Percentiles rank a stretch among this genome's conserved stretches.
phyloP scores from a whole-genome alignment of 64 coral and sea anemone species.

The Hydrozoanthus tunicans region DNA sequence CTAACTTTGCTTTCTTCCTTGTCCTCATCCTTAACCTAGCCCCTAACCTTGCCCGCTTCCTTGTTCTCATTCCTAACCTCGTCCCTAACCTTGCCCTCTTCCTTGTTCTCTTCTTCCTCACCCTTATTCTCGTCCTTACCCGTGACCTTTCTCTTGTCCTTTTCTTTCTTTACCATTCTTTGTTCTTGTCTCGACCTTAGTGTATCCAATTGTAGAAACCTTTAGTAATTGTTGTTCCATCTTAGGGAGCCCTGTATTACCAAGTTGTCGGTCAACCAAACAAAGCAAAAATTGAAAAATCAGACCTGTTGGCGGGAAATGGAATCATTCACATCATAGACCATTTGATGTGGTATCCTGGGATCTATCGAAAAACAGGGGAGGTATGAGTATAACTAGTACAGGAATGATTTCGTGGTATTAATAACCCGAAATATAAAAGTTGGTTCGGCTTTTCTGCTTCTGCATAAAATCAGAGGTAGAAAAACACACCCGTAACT shows the following conservation, averaged over 20 bases:
- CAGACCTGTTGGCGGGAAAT: constrained; percentile 84
- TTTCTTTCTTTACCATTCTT: too few relatives aligned
- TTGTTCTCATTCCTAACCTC: background rate
- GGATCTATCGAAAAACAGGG: constrained; percentile 45
- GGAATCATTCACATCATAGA: constrained; percentile 86
- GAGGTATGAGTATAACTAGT: constrained; percentile 29
- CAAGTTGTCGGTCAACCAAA: constrained; percentile 43
- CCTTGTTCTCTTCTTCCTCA: background rate
- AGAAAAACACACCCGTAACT: too few relatives aligned
- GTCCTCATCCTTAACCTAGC: background rate
- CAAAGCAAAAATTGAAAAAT: constrained; percentile 65
- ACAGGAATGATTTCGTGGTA: too few relatives aligned
- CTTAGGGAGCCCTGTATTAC: constrained; percentile 66
- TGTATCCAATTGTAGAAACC: background rate
- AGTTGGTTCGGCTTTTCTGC: too few relatives aligned
- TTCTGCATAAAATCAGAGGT: too few relatives aligned
- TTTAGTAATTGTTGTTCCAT: background rate
- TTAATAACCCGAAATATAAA: too few relatives aligned
- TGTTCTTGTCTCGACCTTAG: too few relatives aligned
- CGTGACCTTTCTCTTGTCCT: too few relatives aligned
- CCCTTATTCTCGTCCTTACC: too few relatives aligned
- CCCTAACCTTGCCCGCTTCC: background rate
- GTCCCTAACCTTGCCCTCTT: background rate
- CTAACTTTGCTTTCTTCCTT: background rate
- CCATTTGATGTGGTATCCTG: constrained; percentile 66